phyloP scores from a whole-genome alignment of 2,113 vertebrate species.

The Megaceryle maxima region DNA sequence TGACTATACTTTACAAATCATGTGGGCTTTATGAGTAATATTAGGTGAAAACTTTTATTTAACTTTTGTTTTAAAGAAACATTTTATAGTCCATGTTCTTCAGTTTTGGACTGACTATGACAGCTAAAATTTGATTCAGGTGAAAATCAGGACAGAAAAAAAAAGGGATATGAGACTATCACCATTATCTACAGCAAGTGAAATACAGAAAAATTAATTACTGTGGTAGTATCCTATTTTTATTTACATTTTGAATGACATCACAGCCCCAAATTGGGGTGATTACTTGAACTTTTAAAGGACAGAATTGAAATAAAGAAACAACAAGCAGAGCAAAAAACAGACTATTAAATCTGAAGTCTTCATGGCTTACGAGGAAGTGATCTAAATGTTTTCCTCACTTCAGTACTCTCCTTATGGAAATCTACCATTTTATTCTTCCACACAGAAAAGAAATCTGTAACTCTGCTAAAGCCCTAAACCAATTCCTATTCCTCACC shows the following conservation, averaged over 20 bases:
- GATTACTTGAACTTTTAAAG: background rate
- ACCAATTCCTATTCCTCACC: background rate
- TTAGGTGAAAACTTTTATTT: background rate
- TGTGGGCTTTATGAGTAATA: background rate
- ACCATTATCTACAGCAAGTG: background rate
- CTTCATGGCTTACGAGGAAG: background rate
- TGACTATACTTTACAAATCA: background rate
- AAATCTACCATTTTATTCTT: background rate
- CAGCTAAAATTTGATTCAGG: background rate
- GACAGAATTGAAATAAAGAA: background rate
- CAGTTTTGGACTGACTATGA: background rate
- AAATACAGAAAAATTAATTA: conserved; percentile 5
- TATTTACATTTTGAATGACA: background rate
- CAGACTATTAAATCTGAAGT: background rate
- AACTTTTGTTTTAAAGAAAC: background rate
- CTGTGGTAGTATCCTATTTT: background rate
- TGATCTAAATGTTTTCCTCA: background rate
- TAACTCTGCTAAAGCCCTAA: background rate
- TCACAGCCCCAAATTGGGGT: background rate
- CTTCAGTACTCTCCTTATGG: background rate
- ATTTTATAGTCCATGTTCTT: background rate
- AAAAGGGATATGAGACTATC: background rate
- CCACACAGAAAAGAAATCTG: background rate
- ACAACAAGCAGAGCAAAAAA: background rate
- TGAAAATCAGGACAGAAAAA: background rate